A percentile compares a stretch with the other conserved stretches of the same genome.
Conservation (phyloP, 2,888 invertebrate species). For the Pachymerium ferrugineum region DNA sequence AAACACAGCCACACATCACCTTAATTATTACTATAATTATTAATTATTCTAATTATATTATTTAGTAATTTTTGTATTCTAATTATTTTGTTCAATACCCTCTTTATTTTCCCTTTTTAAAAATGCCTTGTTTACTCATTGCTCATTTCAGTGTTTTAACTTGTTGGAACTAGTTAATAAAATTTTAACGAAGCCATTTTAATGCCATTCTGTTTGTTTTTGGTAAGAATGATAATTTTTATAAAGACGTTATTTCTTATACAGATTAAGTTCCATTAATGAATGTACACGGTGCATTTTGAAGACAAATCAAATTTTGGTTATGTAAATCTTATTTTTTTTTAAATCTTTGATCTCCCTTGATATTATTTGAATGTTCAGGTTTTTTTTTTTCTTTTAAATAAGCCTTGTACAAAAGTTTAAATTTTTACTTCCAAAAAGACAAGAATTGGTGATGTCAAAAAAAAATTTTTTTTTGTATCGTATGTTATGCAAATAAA, state of each 20-base stretch:
- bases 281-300: not conserved
- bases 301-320: not conserved
- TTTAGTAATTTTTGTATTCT: not conserved
- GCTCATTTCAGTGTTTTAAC: not conserved
- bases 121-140: not conserved
- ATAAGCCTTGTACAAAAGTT: not conserved
- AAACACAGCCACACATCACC: not conserved
- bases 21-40: slow-evolving; percentile 20
- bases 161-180: no score
- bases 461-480: not conserved
- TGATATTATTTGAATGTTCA: not conserved
- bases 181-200: not conserved
- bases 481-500: not conserved
- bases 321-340: not conserved
- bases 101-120: not conserved
- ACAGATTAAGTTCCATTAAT: not conserved
- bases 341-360: not conserved
- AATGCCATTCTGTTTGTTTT: not conserved
- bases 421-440: not conserved
- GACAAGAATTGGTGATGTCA: not conserved
- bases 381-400: not conserved
- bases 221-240: not conserved
- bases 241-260: not conserved
- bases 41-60: not conserved
- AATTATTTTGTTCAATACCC: not conserved